Base-by-base conservation (phyloP, 1,140 invertebrate species). In the Mylabris phalerata region DNA sequence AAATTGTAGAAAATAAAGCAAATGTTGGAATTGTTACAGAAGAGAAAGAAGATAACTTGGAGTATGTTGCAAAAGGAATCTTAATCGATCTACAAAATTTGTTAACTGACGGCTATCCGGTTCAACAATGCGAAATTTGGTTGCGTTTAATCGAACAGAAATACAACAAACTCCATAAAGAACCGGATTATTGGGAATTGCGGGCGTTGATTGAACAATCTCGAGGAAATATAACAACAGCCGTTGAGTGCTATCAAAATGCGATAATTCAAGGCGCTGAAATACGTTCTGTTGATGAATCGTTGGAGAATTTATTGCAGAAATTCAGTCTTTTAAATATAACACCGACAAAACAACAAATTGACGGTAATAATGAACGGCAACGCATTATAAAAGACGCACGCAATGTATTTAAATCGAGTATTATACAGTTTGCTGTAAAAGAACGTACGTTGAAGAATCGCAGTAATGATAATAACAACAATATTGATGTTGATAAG, bases 321-420 rank as follows among this genome's bases (percentile, higher is more conserved):
- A 81, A 80, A 61, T 82, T 82, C 60, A 79, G 79, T 75, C 74
- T 80, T 43, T 63, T 82, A 5, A 78, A 80, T 64, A 78, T 81
- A 10, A 75, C 73, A 54, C 74, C 78, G 10, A 48, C 56, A 50
- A 48, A 49, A 10, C 71, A 64, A 47, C 66, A 24, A 26, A 32
- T 32, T 32, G 32, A 32, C 32, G 7, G 7, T 3, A 47, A 55
- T 32, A 59, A 63, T 32, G 46, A 64, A 6, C 59, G 51, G 41
- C 56, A 46, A 13, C 66, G 50, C 41, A 62, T 69, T 42, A 47
- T 66, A 5, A 58, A 77, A 40, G 78, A 81, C 58, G 76, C 78
- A 2, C 77, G 78, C 55, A 81, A 80, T 65, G 75, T 79, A 1
- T 81, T 82, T 64, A 81, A 80, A 61, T 80, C 78, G 24, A 77